Base-by-base conservation (phyloP, 1,140 invertebrate species). In the Drosophila kohkoa region DNA sequence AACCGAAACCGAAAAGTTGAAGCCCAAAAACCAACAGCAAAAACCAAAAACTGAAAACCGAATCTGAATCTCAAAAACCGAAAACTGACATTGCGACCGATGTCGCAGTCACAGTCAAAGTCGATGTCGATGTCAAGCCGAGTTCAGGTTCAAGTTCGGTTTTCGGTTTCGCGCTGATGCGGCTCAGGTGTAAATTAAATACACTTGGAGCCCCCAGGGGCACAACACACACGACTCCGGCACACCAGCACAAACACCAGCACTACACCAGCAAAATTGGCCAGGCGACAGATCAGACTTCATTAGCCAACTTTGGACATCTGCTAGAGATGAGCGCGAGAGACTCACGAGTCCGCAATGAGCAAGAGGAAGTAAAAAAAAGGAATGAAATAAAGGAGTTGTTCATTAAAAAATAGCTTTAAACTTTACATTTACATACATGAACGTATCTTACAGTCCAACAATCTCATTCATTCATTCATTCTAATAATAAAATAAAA, bases 151-250 rank as follows among this genome's bases (percentile, higher is more conserved):
- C 85, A 88, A 88, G 85, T 82, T 87, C 82, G 82, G 64, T 78
- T 85, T 75, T 77, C 65, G 69, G 83, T 87, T 88, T 87, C 74
- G 71, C 57, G 48, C 38, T 62, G 75, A 68, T 74, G 75, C 52
- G 71, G 43, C 70, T 78, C 85, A 89, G 85, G 85, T 90, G 86
- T 89, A 90, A 90, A 90, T 90, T 87, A 90, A 90, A 90, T 87
- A 90, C 74, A 83, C 82, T 82, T 13, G 25, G 43, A 8, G 35
- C 2, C 41, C 25, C 38, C 30, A 32, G 35, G 25, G 38, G 62
- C 30, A 48, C 69, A 68, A 48, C 72, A 72, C 49, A 66, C 15
- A 45, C 55, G 55, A 43, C 25, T 25, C 55, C 0, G 20, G 20
- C 20, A 25, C 20, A 25, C 20, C 20, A 25, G 20, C 20, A 25